Evolutionary conservation across 2,113 vertebrate genomes (phyloP).

Genomic region (Seriola quinqueradiata): DNA sequence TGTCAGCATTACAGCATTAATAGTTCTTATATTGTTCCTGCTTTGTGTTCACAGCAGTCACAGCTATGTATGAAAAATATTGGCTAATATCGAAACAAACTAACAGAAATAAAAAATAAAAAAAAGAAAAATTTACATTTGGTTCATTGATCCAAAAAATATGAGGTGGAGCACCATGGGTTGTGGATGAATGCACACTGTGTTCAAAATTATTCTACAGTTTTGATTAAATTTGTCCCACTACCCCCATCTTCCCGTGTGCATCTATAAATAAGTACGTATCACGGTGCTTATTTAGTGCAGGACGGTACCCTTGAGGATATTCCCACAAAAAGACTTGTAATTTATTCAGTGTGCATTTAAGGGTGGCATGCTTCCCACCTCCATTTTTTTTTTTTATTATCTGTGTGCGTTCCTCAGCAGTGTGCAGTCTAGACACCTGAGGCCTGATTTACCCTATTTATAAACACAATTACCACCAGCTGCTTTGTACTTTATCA

Average conservation of each 20-base stretch:
- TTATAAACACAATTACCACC: conserved; percentile 45
- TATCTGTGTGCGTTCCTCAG: conserved; percentile 21
- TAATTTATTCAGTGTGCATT: conserved; percentile 33
- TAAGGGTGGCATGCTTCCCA: conserved; percentile 6
- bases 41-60: neutral
- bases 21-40: neutral
- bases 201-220: neutral
- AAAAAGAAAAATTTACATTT: neutral
- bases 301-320: conserved; percentile 23
- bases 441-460: conserved; percentile 41
- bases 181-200: neutral
- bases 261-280: conserved; percentile 39
- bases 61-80: neutral
- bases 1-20: neutral
- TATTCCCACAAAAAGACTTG: neutral
- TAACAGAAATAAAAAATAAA: neutral
- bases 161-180: neutral
- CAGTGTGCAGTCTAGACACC: neutral
- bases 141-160: neutral
- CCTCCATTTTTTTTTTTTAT: neutral
- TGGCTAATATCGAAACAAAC: neutral
- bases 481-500: conserved; percentile 16
- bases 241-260: neutral
- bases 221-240: conserved; percentile 24
- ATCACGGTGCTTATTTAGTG: neutral